These are phyloP conservation scores for Onychostruthus taczanowskii DNA, from an alignment of 2,113 vertebrate genomes.

Conservation along the genomic window DNA sequence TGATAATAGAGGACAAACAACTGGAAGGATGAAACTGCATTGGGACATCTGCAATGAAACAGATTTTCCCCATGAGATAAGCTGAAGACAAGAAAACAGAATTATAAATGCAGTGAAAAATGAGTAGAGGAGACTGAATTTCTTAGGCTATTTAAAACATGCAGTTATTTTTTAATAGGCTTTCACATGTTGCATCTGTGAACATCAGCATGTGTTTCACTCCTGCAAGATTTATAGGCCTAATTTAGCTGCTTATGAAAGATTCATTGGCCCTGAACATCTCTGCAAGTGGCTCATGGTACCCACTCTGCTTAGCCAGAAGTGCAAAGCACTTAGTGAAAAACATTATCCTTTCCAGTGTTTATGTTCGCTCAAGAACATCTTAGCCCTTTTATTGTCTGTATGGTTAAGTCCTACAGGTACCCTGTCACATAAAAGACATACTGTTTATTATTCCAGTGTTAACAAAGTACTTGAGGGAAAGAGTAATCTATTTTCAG, in stretches of 20 bases:
- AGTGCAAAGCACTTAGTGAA: not conserved
- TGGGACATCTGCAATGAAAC: not conserved
- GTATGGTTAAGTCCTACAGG: not conserved
- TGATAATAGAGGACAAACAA: not conserved
- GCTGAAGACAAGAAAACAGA: not conserved
- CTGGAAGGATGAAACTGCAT: not conserved
- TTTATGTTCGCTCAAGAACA: not conserved
- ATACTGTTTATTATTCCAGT: constrained; percentile 13
- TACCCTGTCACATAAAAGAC: not conserved
- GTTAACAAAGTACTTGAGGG: constrained; percentile 24
- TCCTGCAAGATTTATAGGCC: not conserved
- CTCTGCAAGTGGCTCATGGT: not conserved
- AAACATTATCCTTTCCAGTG: not conserved
- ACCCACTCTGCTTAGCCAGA: not conserved
- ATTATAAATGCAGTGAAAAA: not conserved
- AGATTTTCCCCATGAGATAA: not conserved
- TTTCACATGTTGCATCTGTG: not conserved
- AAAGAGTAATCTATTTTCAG: not conserved
- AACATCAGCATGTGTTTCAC: not conserved
- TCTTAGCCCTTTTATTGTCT: not conserved
- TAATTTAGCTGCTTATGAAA: not conserved
- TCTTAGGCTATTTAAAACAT: not conserved
- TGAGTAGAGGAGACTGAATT: not conserved
- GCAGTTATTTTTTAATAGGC: not conserved
- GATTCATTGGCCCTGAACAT: not conserved